Evolutionary conservation across 2,113 vertebrate species (phyloP).

Genomic region (Isurus oxyrinchus): DNA sequence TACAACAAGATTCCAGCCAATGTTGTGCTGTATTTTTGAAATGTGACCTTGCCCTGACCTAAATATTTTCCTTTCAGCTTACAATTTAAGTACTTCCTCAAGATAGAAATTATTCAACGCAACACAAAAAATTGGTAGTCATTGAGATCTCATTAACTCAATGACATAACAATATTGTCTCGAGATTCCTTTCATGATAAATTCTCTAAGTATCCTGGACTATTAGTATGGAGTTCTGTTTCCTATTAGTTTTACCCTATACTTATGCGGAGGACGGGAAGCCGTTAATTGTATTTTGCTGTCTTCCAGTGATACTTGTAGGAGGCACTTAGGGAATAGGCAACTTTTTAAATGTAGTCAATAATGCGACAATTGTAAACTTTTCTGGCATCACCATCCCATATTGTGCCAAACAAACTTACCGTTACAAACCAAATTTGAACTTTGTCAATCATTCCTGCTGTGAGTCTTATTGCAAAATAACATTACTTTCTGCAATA

Average conservation of each 20-base stretch:
- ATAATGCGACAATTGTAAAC: neutral
- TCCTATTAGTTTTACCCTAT: conserved; percentile 5
- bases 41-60: neutral
- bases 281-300: neutral
- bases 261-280: neutral
- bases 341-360: neutral
- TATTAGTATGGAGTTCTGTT: neutral
- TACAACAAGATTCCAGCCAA: neutral
- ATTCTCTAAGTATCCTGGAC: neutral
- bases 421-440: neutral
- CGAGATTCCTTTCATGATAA: neutral
- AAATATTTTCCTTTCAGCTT: neutral
- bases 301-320: neutral
- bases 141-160: conserved; percentile 24
- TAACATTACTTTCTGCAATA: neutral
- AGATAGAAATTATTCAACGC: neutral
- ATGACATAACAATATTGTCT: conserved; percentile 16
- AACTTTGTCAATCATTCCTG: neutral
- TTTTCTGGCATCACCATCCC: neutral
- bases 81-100: conserved; percentile 28
- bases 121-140: neutral
- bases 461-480: neutral
- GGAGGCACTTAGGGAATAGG: neutral
- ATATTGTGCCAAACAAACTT: neutral
- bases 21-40: neutral